Percentiles rank a stretch among this genome's conserved stretches.
Evolutionary conservation across 2,113 vertebrate genomes (phyloP).

Genomic region (Platanista minor): DNA sequence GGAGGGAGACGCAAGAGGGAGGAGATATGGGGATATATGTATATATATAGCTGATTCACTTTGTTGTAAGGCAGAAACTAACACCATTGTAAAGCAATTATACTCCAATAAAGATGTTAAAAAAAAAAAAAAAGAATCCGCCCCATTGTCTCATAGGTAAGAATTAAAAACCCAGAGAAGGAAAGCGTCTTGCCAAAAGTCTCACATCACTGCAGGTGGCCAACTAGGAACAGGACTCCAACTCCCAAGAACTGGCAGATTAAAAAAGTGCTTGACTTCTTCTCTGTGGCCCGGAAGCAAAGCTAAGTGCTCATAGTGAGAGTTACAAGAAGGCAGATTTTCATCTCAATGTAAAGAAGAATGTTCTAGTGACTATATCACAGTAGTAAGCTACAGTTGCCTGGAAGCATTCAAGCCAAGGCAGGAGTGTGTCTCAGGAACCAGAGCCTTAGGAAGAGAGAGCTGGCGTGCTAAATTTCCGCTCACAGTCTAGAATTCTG

Average conservation of each 20-base stretch:
- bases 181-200: background rate
- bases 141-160: background rate
- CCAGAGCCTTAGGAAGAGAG: background rate
- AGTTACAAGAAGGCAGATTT: background rate
- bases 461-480: background rate
- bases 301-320: rapidly evolving
- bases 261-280: background rate
- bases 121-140: background rate
- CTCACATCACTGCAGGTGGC: background rate
- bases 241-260: background rate
- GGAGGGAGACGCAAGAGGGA: too few relatives aligned
- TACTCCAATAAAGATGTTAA: too few relatives aligned
- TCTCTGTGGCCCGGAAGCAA: background rate
- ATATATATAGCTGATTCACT: too few relatives aligned
- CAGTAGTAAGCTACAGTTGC: background rate
- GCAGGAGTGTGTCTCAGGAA: background rate
- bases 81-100: too few relatives aligned
- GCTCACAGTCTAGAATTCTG: rapidly evolving
- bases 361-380: background rate
- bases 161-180: background rate
- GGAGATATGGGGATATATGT: too few relatives aligned
- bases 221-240: background rate
- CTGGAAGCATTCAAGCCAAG: background rate
- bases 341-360: background rate
- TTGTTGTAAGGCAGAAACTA: too few relatives aligned